A percentile compares a stretch with the other conserved stretches of the same genome.
These are phyloP conservation scores for Cheilosia pagana DNA, from an alignment of 2,888 invertebrate genomes.

Conservation along the genomic window DNA sequence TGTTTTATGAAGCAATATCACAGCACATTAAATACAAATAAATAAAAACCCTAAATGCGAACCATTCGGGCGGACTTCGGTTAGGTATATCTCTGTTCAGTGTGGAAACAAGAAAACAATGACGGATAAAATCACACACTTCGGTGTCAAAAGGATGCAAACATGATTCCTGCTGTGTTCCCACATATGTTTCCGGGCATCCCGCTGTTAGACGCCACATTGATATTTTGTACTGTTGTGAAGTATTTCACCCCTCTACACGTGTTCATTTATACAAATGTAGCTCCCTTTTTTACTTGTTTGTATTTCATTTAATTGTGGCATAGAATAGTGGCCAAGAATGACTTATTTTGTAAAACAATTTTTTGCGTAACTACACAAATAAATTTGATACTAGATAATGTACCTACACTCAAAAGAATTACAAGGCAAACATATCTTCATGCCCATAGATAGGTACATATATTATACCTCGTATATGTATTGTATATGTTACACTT, in stretches of 20 bases:
- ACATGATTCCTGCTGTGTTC: slow-evolving; percentile 70
- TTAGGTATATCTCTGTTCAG: background rate
- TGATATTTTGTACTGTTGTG: slow-evolving; percentile 48
- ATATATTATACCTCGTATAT: background rate
- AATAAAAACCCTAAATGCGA: slow-evolving; percentile 12
- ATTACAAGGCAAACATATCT: background rate
- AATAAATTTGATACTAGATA: too few species aligned
- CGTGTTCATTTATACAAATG: slow-evolving; percentile 7
- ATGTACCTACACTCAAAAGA: too few species aligned
- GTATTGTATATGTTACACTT: slow-evolving; percentile 4
- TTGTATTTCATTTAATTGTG: slow-evolving; percentile 27
- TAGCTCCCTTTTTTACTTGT: background rate
- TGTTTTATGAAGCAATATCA: background rate
- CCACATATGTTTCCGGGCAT: slow-evolving; percentile 70
- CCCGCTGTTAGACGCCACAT: slow-evolving; percentile 68
- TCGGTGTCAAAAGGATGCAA: slow-evolving; percentile 67
- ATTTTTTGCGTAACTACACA: background rate
- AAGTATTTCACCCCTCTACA: slow-evolving; percentile 61
- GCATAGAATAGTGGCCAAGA: background rate
- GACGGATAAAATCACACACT: slow-evolving; percentile 68
- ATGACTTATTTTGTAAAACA: slow-evolving; percentile 2
- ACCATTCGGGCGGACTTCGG: background rate
- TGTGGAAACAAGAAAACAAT: slow-evolving; percentile 29
- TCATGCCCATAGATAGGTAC: too few species aligned
- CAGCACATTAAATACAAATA: background rate